phyloP scores from a whole-genome alignment of 2,888 invertebrate genomes.

The Geotrupes spiniger region DNA sequence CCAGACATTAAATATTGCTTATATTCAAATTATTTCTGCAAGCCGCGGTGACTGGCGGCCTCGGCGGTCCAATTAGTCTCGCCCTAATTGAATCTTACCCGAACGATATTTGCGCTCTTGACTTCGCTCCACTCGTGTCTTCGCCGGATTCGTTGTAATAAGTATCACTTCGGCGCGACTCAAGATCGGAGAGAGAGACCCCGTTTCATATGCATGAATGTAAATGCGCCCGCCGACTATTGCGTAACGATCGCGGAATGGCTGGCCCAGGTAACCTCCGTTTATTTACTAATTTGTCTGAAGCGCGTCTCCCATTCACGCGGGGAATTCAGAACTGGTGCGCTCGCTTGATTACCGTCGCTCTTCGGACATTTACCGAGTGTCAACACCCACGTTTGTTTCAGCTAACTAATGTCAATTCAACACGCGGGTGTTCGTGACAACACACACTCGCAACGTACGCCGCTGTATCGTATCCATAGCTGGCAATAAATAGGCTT shows the following conservation, averaged over 20 bases:
- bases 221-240: conserved; percentile 33
- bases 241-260: conserved; percentile 41
- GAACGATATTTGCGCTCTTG: conserved; percentile 36
- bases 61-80: conserved; percentile 43
- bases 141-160: background rate
- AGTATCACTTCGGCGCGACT: background rate
- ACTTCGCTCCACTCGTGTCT: conserved; percentile 3
- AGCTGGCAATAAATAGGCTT: background rate
- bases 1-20: conserved; percentile 47
- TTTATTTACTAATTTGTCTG: conserved; percentile 17
- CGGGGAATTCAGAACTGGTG: too few relatives aligned
- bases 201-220: conserved; percentile 46
- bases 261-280: conserved; percentile 20
- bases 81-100: conserved; percentile 47
- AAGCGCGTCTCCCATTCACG: background rate
- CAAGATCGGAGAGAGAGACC: too few relatives aligned
- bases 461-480: background rate
- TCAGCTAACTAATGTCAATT: conserved; percentile 7
- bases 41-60: conserved; percentile 36
- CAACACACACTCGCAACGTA: background rate
- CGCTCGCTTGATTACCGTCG: background rate
- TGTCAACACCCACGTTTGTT: conserved; percentile 1
- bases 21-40: conserved; percentile 47
- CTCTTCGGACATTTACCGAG: background rate
- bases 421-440: conserved; percentile 14